Evolutionary conservation across 2,888 invertebrate species (phyloP), one percentile per base, ranked within the genome.

Genomic region (Biston betularia): DNA sequence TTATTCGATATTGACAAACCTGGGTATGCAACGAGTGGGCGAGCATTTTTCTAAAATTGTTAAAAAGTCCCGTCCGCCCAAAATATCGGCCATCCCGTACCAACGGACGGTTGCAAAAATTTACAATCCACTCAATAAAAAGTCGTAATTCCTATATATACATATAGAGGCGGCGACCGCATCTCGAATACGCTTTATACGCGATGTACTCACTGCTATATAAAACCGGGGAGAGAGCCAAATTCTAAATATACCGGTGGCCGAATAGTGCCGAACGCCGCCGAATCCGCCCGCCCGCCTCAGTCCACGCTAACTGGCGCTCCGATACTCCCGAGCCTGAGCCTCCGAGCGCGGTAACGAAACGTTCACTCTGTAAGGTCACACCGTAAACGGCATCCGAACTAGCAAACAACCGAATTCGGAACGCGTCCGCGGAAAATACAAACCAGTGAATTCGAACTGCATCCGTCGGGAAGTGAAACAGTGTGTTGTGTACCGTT

Each of bases 151-250:
- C 89, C 92, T 93, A 93, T 91, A 92, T 91, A 91, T 92, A 83
- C 77, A 89, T 86, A 85, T 88, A 82, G 81, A 74, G 75, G 82
- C 53, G 83, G 81, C 84, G 87, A 90, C 90, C 92, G 89, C 90
- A 92, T 93, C 92, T 91, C 89, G 88, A 86, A 91, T 90, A 92
- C 88, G 91, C 86, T 92, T 93, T 93, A 93, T 92, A 93, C 88
- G 82, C 81, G 89, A 92, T 92, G 92, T 92, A 93, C 92, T 93
- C 93, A 93, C 92, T 89, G 88, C 93, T 93, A 93, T 92, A 93
- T 93, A 92, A 93, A 93, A 92, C 93, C 92, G 93, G 95, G 94
- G 94, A 92, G 91, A 93, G 92, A 94, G 95, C 95, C 95, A 95
- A 95, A 92, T 93, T 95, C 95, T 95, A 95, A 94, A 93, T 94